These are phyloP conservation scores for Ophion obscuratus DNA, from an alignment of 2,888 invertebrate genomes.

Conservation along the genomic window DNA sequence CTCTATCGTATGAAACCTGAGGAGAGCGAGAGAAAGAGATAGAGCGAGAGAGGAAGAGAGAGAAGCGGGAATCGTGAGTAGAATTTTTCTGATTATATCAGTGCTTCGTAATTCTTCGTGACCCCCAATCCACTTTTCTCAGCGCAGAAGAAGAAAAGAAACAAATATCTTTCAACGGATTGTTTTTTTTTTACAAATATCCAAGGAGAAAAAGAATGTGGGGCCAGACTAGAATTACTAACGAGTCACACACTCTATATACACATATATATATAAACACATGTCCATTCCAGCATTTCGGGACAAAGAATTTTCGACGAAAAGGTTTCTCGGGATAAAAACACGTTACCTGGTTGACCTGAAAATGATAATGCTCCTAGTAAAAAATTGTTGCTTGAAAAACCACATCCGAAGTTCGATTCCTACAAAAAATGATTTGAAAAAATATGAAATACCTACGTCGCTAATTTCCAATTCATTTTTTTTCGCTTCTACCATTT, in stretches of 20 bases:
- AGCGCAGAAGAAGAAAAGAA: not conserved
- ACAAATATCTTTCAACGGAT: not conserved
- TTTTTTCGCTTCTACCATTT: too few relatives aligned
- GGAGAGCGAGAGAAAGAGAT: not conserved
- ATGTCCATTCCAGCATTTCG: not conserved
- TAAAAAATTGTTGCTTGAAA: not conserved
- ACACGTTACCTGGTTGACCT: not conserved
- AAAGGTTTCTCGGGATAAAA: not conserved
- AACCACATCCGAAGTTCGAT: too few relatives aligned
- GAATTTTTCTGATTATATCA: conserved; percentile 36
- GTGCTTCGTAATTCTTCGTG: conserved; percentile 42
- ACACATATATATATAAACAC: not conserved
- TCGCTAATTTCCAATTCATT: too few relatives aligned
- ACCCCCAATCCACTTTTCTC: conserved; percentile 37
- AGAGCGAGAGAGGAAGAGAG: conserved; percentile 25
- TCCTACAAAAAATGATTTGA: too few relatives aligned
- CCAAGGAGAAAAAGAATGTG: not conserved
- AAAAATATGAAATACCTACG: too few relatives aligned
- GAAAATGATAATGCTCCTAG: not conserved
- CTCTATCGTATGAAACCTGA: not conserved
- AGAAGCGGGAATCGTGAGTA: conserved; percentile 53
- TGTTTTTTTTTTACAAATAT: not conserved
- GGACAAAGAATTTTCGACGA: not conserved
- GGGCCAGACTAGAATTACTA: not conserved
- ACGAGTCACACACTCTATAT: not conserved